Percentiles rank a stretch among this genome's conserved stretches.
These are phyloP conservation scores for Drosophila kanekoi DNA, from an alignment of 2,888 invertebrate genomes.

Conservation along the genomic window DNA sequence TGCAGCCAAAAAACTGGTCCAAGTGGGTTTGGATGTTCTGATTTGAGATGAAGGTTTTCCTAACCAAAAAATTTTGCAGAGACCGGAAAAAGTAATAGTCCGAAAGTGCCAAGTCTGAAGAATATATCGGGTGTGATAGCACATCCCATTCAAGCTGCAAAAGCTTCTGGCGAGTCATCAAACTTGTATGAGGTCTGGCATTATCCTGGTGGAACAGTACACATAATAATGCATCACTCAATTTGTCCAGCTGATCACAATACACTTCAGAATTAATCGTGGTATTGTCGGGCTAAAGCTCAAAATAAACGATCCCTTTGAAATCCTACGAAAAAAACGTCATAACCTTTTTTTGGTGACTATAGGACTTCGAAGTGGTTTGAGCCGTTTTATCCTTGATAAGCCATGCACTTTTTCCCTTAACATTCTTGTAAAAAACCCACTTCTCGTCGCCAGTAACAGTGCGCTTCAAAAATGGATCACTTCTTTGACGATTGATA, in stretches of 20 bases:
- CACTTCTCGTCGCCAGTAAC: no score
- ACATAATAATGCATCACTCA: neutral
- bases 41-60: neutral
- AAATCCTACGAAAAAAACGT: no score
- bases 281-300: no score
- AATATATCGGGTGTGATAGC: neutral
- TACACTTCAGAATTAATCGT: neutral
- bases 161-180: neutral
- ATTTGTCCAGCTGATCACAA: neutral
- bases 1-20: neutral
- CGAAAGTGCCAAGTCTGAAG: neutral
- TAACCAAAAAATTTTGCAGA: neutral
- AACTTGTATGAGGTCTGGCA: neutral
- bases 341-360: neutral
- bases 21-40: neutral
- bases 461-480: no score
- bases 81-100: neutral
- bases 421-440: no score
- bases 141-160: constrained; percentile 1
- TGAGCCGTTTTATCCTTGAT: no score
- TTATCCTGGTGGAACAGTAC: neutral
- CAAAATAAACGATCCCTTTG: no score
- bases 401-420: no score
- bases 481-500: no score
- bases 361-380: neutral